phyloP scores from a whole-genome alignment of 2,888 invertebrate species.

The Autographa pulchrina region DNA sequence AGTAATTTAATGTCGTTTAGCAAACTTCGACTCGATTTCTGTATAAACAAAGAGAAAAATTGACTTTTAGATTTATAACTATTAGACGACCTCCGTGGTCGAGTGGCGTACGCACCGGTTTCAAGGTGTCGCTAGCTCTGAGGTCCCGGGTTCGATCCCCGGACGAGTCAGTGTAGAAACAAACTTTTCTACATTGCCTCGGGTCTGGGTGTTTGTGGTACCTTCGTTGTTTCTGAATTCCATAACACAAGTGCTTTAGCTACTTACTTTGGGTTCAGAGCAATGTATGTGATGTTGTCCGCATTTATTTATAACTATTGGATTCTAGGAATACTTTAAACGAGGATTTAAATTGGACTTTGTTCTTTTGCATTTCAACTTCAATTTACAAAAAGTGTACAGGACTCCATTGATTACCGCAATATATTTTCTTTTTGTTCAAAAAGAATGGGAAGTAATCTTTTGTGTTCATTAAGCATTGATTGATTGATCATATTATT shows the following conservation, averaged over 20 bases:
- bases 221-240: too few relatives aligned
- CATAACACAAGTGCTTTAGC: too few relatives aligned
- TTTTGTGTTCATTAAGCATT: slow-evolving; percentile 32
- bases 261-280: too few relatives aligned
- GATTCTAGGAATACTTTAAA: slow-evolving; percentile 24
- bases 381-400: slow-evolving; percentile 39
- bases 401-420: slow-evolving; percentile 40
- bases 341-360: slow-evolving; percentile 24
- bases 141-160: too few relatives aligned
- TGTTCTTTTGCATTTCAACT: slow-evolving; percentile 23
- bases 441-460: slow-evolving; percentile 28
- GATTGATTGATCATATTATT: slow-evolving; percentile 40
- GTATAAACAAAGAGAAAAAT: slow-evolving; percentile 49
- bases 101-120: too few relatives aligned
- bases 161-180: too few relatives aligned
- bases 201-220: too few relatives aligned
- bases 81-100: too few relatives aligned
- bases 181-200: too few relatives aligned
- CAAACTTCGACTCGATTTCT: slow-evolving; percentile 64
- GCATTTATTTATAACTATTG: slow-evolving; percentile 56
- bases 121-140: too few relatives aligned
- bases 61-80: slow-evolving; percentile 56
- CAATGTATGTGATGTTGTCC: too few relatives aligned
- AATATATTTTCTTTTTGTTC: slow-evolving; percentile 29
- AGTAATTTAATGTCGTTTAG: slow-evolving; percentile 70